phyloP scores from a whole-genome alignment of 1,140 invertebrate species.

The Aphelenchoides besseyi region DNA sequence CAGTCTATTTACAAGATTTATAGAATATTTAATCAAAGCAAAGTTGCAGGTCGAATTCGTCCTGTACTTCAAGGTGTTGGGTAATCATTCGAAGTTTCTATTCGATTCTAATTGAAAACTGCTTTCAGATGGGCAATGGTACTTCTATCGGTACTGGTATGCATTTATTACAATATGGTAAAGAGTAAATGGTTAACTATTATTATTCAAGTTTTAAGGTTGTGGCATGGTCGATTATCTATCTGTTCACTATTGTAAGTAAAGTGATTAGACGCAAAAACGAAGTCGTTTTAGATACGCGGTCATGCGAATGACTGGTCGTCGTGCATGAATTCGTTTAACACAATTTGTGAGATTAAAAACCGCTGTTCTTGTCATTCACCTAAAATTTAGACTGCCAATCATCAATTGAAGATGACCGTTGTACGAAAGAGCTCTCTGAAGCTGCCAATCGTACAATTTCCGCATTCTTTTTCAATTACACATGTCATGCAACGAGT shows the following conservation, averaged over 20 bases:
- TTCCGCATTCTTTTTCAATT: slow-evolving; percentile 42
- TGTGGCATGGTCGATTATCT: slow-evolving; percentile 37
- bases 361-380: slow-evolving; percentile 1
- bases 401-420: slow-evolving; percentile 40
- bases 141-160: slow-evolving; percentile 34
- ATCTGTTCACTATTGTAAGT: slow-evolving; percentile 45
- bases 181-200: no score
- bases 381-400: slow-evolving; percentile 32
- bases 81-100: no score
- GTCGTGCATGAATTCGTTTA: slow-evolving; percentile 39
- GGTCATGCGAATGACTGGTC: slow-evolving; percentile 31
- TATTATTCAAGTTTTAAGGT: slow-evolving; percentile 2
- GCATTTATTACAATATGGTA: slow-evolving; percentile 51
- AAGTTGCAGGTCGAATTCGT: slow-evolving; percentile 22
- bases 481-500: slow-evolving; percentile 24
- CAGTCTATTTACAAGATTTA: no score
- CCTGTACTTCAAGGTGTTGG: slow-evolving; percentile 36
- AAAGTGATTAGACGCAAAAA: no score
- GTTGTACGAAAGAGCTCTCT: slow-evolving; percentile 34
- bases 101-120: no score
- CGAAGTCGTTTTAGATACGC: no score
- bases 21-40: no score
- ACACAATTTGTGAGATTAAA: slow-evolving; percentile 37
- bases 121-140: slow-evolving; percentile 48
- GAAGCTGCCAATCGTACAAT: neutral